Percentiles rank a stretch among this genome's conserved stretches.
Evolutionary conservation across 2,888 invertebrate species (phyloP).

Genomic region (Loripinus fragilis): DNA sequence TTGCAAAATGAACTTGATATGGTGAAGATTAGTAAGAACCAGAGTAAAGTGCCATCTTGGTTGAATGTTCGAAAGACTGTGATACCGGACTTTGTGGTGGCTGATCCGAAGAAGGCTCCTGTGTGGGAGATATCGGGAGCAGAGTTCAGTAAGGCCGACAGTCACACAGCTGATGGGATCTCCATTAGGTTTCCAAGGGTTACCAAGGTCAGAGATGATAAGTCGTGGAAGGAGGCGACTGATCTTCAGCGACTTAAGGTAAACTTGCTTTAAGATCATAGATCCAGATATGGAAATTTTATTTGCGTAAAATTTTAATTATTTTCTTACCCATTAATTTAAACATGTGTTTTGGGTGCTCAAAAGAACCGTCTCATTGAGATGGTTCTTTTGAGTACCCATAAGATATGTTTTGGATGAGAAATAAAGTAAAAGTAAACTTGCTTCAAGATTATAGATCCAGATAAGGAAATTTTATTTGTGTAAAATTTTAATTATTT

Average conservation of each 20-base stretch:
- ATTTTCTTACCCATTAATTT: no score
- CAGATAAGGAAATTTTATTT: no score
- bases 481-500: no score
- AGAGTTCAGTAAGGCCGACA: slow-evolving; percentile 86
- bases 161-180: slow-evolving; percentile 96
- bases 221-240: slow-evolving; percentile 93
- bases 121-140: slow-evolving; percentile 97
- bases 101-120: slow-evolving; percentile 90
- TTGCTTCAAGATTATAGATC: no score
- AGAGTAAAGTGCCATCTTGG: slow-evolving; percentile 89
- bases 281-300: no score
- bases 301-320: no score
- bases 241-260: slow-evolving; percentile 85
- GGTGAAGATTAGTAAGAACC: slow-evolving; percentile 90
- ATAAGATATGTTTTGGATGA: no score
- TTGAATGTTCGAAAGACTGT: slow-evolving; percentile 91
- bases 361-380: no score
- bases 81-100: slow-evolving; percentile 95
- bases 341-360: no score
- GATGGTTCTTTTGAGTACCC: no score
- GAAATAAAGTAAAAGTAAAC: no score
- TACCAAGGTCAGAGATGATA: slow-evolving; percentile 89
- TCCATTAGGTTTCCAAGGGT: slow-evolving; percentile 97
- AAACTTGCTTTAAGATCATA: no score
- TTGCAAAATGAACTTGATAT: slow-evolving; percentile 89